Evolutionary conservation across 37 sponge, comb jelly and placozoan species (phyloP), one percentile per base, ranked within the genome.

Genomic region (Hormiphora californensis): DNA sequence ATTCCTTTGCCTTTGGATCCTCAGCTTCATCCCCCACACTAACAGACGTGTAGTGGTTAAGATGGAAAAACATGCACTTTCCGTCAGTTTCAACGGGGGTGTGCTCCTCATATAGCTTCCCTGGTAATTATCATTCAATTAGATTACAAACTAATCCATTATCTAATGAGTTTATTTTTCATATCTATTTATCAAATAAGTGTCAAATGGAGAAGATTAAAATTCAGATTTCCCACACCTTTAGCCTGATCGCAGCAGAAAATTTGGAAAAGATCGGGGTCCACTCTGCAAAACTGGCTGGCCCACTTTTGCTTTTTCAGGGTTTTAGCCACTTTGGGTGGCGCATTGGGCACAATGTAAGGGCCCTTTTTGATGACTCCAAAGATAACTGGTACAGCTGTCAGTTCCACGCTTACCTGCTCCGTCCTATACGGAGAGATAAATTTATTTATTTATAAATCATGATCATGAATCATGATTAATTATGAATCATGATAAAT

Each of bases 1-100:
- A 57, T 57, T 57, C 61, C n/a, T 57, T 57, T 5, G 61, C 61
- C n/a, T 57, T 57, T 19, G 61, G 3, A 15, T 57, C 61, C 61
- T 57, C 61, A n/a, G n/a, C n/a, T 15, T 57, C 61, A n/a, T n/a
- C n/a, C 7, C 61, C 61, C 61, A 28, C 61, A 19, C 30, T 19
- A 19, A 57, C 61, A 19, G n/a, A 28, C n/a, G 61, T 57, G 61
- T 5, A 57, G 5, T 21, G 9, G 3, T 30, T 15, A 12, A 57
- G 7, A 30, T 57, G 61, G 61, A 57, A 57, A 15, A 57, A 57
- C 61, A 57, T 57, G 23, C 61, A 57, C 61, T 57, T 57, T 57
- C 61, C 61, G 61, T 57, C 61, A 5, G 61, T 57, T 15, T 57
- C 61, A 4, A 57, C 61, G 7, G 61, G 61, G 7, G 61, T 30